These are phyloP conservation scores for Apteryx owenii DNA, from an alignment of 2,113 vertebrate species.

Conservation along the genomic window DNA sequence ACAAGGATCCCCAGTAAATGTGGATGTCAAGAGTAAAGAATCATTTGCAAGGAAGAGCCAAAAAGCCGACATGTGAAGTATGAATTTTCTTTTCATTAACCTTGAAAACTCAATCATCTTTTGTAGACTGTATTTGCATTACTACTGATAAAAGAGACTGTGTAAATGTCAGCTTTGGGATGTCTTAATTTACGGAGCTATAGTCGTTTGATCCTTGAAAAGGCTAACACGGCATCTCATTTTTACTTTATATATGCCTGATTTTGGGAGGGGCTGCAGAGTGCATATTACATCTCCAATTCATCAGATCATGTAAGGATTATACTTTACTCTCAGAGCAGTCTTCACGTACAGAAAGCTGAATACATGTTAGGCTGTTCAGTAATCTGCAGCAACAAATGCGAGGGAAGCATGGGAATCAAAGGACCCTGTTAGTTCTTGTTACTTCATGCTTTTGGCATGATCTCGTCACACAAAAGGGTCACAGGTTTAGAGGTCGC, in stretches of 20 bases:
- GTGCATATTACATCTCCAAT: neutral
- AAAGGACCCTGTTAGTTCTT: neutral
- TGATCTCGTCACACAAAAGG: neutral
- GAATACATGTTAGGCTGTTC: neutral
- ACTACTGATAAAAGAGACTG: neutral
- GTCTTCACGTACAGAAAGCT: neutral
- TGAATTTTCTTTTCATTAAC: neutral
- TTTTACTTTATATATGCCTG: neutral
- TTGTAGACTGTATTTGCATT: neutral
- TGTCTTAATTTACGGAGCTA: neutral
- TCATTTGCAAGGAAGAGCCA: neutral
- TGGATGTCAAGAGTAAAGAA: neutral
- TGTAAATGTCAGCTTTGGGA: neutral
- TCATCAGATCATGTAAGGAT: neutral
- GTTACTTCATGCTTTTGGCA: neutral
- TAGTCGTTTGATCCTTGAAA: neutral
- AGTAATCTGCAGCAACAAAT: neutral
- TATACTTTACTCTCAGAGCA: neutral
- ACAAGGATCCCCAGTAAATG: neutral
- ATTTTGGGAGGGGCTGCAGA: neutral
- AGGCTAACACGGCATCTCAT: neutral
- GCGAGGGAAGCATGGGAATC: neutral
- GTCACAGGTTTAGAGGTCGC: too few species aligned
- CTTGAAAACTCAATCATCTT: neutral
- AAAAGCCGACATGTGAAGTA: accelerated